Evolutionary conservation across 2,888 invertebrate genomes (phyloP).

Genomic region (Conomelus anceps): DNA sequence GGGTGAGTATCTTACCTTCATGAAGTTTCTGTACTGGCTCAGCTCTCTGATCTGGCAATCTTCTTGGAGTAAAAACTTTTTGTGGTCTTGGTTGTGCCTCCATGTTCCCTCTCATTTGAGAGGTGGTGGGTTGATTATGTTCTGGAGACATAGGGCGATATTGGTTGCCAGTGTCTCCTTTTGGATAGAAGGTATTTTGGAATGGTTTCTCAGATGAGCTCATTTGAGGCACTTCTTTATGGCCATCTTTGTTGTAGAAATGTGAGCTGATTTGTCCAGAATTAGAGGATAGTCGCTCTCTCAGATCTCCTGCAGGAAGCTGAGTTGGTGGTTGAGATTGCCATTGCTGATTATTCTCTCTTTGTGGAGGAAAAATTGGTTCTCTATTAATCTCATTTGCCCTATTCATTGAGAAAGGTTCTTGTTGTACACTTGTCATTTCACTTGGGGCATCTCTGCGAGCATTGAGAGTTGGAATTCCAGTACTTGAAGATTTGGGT

Average conservation of each 20-base stretch:
- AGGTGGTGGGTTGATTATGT: background rate
- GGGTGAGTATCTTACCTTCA: background rate
- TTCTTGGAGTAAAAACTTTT: background rate
- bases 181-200: background rate
- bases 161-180: background rate
- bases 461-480: background rate
- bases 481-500: background rate
- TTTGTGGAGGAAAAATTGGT: background rate
- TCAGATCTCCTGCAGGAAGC: background rate
- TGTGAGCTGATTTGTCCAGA: background rate
- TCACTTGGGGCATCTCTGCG: background rate
- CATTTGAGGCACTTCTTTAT: too few relatives aligned
- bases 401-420: background rate
- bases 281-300: background rate
- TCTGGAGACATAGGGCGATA: too few relatives aligned
- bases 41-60: too few relatives aligned
- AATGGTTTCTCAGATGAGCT: too few relatives aligned
- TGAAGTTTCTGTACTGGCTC: background rate
- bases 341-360: background rate
- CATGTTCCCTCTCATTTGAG: background rate
- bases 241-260: background rate
- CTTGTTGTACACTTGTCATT: background rate
- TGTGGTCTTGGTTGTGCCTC: background rate
- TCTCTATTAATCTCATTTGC: background rate
- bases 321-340: background rate